These are phyloP conservation scores for Thaleichthys pacificus DNA, from an alignment of 2,797 vertebrate genomes.

Conservation along the genomic window DNA sequence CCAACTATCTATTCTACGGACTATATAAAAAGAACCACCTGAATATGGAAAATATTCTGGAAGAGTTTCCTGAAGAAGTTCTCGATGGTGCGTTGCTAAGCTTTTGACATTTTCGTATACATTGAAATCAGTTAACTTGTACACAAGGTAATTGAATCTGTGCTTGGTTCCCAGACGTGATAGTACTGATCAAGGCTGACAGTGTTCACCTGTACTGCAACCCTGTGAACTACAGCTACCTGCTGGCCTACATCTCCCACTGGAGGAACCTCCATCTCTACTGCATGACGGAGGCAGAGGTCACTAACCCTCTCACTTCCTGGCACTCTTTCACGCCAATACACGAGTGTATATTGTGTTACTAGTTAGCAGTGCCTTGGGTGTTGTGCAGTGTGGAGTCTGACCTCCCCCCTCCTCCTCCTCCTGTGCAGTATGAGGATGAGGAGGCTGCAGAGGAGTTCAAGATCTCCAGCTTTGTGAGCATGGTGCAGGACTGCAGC, in stretches of 20 bases:
- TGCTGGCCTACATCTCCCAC: slow-evolving; percentile 89
- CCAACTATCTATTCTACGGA: slow-evolving; percentile 91
- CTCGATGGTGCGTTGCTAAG: slow-evolving; percentile 84
- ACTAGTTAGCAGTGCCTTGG: neutral
- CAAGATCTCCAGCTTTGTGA: slow-evolving; percentile 97
- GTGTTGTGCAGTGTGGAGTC: neutral
- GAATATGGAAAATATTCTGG: slow-evolving; percentile 76
- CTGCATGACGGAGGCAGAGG: slow-evolving; percentile 93
- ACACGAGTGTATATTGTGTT: too few relatives aligned
- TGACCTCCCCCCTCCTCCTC: neutral
- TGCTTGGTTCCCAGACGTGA: slow-evolving; percentile 80
- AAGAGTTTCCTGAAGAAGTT: slow-evolving; percentile 93
- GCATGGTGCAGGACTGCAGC: slow-evolving; percentile 93
- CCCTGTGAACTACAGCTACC: slow-evolving; percentile 89
- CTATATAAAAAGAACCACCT: slow-evolving; percentile 84
- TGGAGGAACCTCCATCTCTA: slow-evolving; percentile 97
- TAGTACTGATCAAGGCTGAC: slow-evolving; percentile 90
- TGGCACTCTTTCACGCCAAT: neutral
- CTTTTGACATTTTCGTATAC: neutral
- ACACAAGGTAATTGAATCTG: neutral
- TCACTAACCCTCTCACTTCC: slow-evolving; percentile 42
- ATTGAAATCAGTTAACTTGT: neutral
- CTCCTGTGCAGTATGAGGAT: slow-evolving; percentile 87
- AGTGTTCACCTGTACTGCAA: slow-evolving; percentile 97
- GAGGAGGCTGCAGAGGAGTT: slow-evolving; percentile 97